Percentiles rank a stretch among this genome's conserved stretches.
These are phyloP conservation scores for Charadrius vociferus DNA, from an alignment of 2,113 vertebrate species.

Conservation along the genomic window DNA sequence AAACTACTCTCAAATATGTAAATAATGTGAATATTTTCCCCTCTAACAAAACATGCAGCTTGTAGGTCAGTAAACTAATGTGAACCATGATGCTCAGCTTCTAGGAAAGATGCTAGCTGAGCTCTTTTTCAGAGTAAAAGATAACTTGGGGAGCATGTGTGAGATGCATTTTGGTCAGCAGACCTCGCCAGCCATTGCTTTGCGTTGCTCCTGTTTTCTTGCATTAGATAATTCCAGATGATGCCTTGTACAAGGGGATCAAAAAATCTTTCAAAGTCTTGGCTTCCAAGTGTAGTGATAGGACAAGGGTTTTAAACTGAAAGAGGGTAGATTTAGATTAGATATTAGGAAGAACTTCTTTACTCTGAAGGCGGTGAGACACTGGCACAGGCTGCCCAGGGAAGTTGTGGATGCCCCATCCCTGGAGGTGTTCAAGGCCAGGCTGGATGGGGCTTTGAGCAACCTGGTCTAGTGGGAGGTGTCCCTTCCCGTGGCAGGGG, in stretches of 20 bases:
- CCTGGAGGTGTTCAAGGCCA: neutral
- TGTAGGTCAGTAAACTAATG: neutral
- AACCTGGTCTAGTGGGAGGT: neutral
- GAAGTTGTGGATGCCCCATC: neutral
- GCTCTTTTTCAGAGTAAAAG: neutral
- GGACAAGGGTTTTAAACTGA: neutral
- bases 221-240: neutral
- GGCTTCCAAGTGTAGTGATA: neutral
- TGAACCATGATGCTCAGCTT: neutral
- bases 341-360: neutral
- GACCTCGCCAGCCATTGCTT: neutral
- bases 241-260: neutral
- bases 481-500: neutral
- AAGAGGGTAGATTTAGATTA: neutral
- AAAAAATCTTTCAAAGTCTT: neutral
- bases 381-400: neutral
- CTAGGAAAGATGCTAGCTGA: neutral
- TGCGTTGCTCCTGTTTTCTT: neutral
- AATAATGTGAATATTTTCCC: neutral
- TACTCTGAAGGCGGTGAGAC: neutral
- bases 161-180: neutral
- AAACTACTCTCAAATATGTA: neutral
- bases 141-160: rapidly evolving
- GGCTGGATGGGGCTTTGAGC: neutral
- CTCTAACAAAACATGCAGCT: neutral